Conservation (phyloP, 2,888 invertebrate species). For the Portevinia maculata region DNA sequence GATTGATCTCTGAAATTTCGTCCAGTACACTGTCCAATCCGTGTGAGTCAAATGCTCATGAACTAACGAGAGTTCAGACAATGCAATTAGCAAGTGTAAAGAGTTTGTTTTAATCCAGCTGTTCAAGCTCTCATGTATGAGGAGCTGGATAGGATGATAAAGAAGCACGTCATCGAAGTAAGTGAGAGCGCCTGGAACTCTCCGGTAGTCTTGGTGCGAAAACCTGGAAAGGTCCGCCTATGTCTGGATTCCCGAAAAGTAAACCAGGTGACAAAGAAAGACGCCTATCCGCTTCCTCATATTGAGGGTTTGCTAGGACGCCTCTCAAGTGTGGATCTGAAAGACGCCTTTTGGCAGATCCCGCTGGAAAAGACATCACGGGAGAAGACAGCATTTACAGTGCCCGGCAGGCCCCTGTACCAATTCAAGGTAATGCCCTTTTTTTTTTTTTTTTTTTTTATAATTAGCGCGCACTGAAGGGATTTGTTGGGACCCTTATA, state of each 20-base stretch:
- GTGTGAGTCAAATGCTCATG: too few species aligned
- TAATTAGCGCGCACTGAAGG: too few species aligned
- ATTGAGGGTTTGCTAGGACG: slow-evolving; percentile 33
- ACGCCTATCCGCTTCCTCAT: slow-evolving; percentile 36
- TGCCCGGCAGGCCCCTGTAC: slow-evolving; percentile 42
- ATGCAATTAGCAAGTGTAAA: too few species aligned
- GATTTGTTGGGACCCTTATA: too few species aligned
- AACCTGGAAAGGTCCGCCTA: slow-evolving; percentile 48
- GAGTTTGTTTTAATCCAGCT: slow-evolving; percentile 31
- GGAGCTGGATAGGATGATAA: slow-evolving; percentile 45
- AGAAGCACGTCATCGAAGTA: slow-evolving; percentile 47
- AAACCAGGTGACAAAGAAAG: slow-evolving; percentile 27
- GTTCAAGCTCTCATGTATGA: slow-evolving; percentile 16
- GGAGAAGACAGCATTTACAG: slow-evolving; percentile 52
- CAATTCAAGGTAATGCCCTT: slow-evolving; percentile 48
- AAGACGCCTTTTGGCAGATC: slow-evolving; percentile 54
- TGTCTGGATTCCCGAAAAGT: slow-evolving; percentile 47
- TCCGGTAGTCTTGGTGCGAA: slow-evolving; percentile 44
- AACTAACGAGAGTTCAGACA: too few species aligned
- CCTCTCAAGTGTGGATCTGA: slow-evolving; percentile 16
- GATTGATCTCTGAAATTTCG: too few species aligned
- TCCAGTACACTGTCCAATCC: too few species aligned
- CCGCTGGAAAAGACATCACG: not conserved
- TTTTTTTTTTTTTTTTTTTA: too few species aligned
- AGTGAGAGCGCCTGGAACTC: slow-evolving; percentile 48